phyloP scores from a whole-genome alignment of 2,888 invertebrate species.

The Torymus texanus region DNA sequence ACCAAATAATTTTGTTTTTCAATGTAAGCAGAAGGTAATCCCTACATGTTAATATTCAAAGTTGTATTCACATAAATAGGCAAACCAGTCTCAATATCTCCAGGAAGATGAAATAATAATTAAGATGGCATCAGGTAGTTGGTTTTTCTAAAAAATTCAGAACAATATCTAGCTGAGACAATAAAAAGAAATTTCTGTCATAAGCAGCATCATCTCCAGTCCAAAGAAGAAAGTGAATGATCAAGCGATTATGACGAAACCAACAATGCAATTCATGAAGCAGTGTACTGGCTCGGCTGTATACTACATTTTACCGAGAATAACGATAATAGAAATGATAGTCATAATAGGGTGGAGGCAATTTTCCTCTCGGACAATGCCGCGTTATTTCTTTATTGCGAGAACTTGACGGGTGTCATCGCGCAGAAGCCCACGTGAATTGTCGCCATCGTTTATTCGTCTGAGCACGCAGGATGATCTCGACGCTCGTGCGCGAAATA shows the following conservation, averaged over 20 bases:
- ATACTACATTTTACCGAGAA: slow-evolving; percentile 24
- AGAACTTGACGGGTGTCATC: slow-evolving; percentile 12
- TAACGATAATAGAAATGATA: slow-evolving; percentile 64
- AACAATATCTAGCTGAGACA: too few species aligned
- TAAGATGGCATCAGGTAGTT: too few species aligned
- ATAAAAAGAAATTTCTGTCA: too few species aligned
- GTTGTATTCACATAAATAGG: too few species aligned
- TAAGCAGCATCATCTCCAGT: neutral
- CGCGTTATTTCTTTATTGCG: slow-evolving; percentile 60
- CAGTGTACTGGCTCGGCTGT: neutral
- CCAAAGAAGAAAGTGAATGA: neutral
- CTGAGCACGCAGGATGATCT: neutral
- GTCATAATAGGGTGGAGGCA: slow-evolving; percentile 63
- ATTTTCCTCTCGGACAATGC: slow-evolving; percentile 62
- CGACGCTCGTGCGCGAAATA: neutral
- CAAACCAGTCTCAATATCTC: too few species aligned
- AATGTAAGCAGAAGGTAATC: too few species aligned
- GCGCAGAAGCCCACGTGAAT: slow-evolving; percentile 4
- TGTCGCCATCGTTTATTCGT: neutral
- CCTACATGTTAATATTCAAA: too few species aligned
- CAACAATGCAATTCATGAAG: neutral
- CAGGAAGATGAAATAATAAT: too few species aligned
- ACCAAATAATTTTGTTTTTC: too few species aligned
- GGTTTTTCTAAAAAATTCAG: too few species aligned
- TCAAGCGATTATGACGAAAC: slow-evolving; percentile 6